Evolutionary conservation across 1,140 invertebrate species (phyloP).

Genomic region (Aphidius gifuensis): DNA sequence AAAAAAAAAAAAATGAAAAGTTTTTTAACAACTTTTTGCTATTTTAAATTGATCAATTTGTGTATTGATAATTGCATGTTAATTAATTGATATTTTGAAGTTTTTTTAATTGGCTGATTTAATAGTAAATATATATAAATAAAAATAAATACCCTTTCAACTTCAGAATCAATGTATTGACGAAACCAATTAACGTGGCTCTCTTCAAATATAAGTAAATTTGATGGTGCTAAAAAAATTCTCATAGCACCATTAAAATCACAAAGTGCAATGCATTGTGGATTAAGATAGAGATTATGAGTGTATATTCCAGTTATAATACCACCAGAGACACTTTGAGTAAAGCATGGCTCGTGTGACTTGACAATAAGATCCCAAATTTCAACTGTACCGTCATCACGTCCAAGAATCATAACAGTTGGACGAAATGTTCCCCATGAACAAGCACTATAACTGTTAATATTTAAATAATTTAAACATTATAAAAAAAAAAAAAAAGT

Average conservation of each 20-base stretch:
- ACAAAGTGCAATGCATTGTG: conserved; percentile 42
- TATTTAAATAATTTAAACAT: too few relatives aligned
- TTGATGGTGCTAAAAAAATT: conserved; percentile 57
- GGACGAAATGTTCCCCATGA: conserved; percentile 55
- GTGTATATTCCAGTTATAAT: conserved; percentile 44
- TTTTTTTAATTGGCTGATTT: too few relatives aligned
- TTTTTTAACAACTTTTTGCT: background rate
- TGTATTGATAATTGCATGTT: too few relatives aligned
- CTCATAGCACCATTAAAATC: conserved; percentile 63
- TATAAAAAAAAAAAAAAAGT: too few relatives aligned
- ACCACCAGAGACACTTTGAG: conserved; percentile 42
- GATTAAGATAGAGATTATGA: conserved; percentile 35
- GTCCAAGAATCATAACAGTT: conserved; percentile 53
- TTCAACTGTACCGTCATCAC: conserved; percentile 58
- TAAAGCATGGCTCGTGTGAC: conserved; percentile 40
- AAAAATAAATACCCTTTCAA: conserved; percentile 30
- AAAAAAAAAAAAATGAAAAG: too few relatives aligned
- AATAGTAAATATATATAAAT: too few relatives aligned
- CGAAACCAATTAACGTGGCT: conserved; percentile 37
- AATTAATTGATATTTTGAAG: too few relatives aligned
- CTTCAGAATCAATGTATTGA: conserved; percentile 41
- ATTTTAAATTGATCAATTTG: background rate
- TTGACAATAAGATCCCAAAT: conserved; percentile 59
- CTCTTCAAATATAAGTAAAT: conserved; percentile 40
- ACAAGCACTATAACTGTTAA: conserved; percentile 53